These are phyloP conservation scores for Astreopora myriophthalma DNA, from an alignment of 64 coral and sea anemone species.

Conservation along the genomic window DNA sequence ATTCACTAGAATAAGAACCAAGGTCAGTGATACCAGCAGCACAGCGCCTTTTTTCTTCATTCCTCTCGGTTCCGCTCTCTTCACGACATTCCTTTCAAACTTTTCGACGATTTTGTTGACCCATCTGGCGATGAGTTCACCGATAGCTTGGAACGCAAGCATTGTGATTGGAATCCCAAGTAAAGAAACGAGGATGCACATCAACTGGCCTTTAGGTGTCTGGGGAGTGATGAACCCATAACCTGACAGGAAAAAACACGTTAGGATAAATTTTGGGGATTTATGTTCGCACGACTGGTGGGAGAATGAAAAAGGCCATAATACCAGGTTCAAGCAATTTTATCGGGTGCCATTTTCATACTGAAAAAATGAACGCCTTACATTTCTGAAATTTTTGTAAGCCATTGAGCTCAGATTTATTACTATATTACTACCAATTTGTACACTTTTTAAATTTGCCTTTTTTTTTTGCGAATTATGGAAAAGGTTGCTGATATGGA, in stretches of 20 bases:
- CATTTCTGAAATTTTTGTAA: no score
- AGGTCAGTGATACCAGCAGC: not conserved
- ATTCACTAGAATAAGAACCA: not conserved
- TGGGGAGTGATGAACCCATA: conserved; percentile 76
- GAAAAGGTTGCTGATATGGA: no score
- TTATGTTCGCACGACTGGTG: no score
- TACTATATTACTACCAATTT: no score
- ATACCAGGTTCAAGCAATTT: no score
- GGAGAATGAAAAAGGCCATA: no score
- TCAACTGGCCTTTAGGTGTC: conserved; percentile 55
- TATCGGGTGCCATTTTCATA: no score
- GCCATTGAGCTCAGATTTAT: no score
- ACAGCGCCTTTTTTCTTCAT: conserved; percentile 30
- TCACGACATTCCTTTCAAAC: conserved; percentile 49
- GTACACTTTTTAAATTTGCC: no score
- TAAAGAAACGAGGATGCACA: conserved; percentile 64
- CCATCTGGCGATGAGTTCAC: conserved; percentile 38
- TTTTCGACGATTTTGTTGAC: conserved; percentile 6
- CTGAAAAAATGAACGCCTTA: no score
- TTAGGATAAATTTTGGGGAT: no score
- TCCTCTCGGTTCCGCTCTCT: not conserved
- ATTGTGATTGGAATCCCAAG: conserved; percentile 68
- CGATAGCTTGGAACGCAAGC: conserved; percentile 52
- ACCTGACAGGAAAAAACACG: not conserved
- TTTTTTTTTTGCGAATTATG: no score